Percentiles rank a stretch among this genome's conserved stretches.
Conservation (phyloP, 1,140 invertebrate species). For the Branchinecta lindahli region DNA sequence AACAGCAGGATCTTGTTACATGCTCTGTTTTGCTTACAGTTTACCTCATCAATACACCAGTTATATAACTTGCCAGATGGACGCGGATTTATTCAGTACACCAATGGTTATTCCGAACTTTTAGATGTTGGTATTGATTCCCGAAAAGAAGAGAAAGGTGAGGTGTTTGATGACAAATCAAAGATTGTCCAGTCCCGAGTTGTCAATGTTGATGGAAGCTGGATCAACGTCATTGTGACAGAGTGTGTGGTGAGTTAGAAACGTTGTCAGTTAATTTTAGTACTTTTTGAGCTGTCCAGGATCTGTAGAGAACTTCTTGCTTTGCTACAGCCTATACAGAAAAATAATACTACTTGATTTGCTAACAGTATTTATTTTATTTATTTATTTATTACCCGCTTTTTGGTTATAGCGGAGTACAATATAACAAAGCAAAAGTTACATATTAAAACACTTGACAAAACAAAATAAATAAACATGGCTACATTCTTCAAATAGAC, state of each 20-base stretch:
- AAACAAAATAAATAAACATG: too few relatives aligned
- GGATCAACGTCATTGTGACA: background rate
- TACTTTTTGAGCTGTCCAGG: too few relatives aligned
- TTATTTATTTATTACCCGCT: too few relatives aligned
- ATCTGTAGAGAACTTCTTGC: too few relatives aligned
- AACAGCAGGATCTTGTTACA: too few relatives aligned
- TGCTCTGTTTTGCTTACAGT: background rate
- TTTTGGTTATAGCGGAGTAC: too few relatives aligned
- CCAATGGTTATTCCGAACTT: background rate
- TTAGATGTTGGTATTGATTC: background rate
- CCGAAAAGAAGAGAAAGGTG: background rate
- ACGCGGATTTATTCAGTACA: conserved; percentile 3
- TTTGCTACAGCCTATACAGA: too few relatives aligned
- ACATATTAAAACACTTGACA: too few relatives aligned
- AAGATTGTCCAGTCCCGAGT: background rate
- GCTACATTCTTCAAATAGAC: too few relatives aligned
- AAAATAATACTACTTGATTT: too few relatives aligned
- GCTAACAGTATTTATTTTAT: too few relatives aligned
- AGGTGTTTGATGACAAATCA: background rate
- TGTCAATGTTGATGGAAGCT: background rate
- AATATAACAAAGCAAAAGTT: too few relatives aligned
- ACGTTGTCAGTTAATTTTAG: background rate
- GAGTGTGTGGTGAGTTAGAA: background rate
- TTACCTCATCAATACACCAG: background rate
- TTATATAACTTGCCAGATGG: background rate